phyloP scores from a whole-genome alignment of 2,797 vertebrate species.

The Parauchenoglanis ngamensis region DNA sequence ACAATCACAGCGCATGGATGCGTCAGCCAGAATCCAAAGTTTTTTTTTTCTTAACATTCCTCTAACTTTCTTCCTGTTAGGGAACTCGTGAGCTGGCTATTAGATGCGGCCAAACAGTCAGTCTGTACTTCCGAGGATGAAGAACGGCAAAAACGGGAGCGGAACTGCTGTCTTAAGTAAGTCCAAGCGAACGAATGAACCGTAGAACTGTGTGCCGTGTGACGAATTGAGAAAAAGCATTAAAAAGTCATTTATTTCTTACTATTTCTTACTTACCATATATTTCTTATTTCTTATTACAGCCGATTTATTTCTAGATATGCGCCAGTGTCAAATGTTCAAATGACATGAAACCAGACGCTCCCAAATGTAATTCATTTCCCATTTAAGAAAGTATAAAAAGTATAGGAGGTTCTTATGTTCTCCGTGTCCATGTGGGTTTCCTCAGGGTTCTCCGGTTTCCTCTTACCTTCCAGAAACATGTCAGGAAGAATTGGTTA shows the following conservation, averaged over 20 bases:
- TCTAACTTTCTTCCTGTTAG: slow-evolving; percentile 66
- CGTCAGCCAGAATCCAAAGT: background rate
- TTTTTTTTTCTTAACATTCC: background rate
- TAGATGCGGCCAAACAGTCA: slow-evolving; percentile 69
- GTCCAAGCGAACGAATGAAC: background rate
- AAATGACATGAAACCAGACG: background rate
- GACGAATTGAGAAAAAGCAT: background rate
- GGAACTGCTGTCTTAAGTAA: slow-evolving; percentile 71
- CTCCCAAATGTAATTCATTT: background rate
- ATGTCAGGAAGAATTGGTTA: background rate
- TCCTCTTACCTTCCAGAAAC: background rate
- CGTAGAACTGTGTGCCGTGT: background rate
- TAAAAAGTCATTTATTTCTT: no score
- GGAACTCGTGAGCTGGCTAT: slow-evolving; percentile 87
- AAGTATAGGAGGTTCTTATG: background rate
- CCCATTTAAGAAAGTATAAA: background rate
- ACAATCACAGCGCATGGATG: background rate
- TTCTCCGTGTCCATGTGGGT: background rate
- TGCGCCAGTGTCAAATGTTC: background rate
- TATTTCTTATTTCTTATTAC: no score
- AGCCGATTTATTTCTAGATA: background rate
- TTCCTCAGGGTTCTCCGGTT: background rate
- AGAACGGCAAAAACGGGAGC: slow-evolving; percentile 55
- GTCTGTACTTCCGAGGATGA: slow-evolving; percentile 33
- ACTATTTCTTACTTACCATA: no score